Conservation (phyloP, 2,113 vertebrate genomes). For the Nothobranchius furzeri region DNA sequence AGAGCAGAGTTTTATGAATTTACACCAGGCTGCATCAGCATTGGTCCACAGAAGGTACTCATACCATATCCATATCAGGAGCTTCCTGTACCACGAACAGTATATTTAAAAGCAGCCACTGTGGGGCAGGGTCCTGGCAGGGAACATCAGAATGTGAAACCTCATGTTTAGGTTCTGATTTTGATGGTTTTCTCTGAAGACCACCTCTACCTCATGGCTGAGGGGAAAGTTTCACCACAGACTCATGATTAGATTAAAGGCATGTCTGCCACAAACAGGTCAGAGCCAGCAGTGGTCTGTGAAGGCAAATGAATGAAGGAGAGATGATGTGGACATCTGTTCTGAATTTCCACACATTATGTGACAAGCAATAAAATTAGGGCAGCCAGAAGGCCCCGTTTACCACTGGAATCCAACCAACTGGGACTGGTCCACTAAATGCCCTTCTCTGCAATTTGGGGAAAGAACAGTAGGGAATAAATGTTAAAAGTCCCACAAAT, state of each 20-base stretch:
- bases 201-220: conserved; percentile 8
- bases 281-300: conserved; percentile 36
- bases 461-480: too few relatives aligned
- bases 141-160: conserved; percentile 3
- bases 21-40: conserved; percentile 48
- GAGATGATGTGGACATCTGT: conserved; percentile 63
- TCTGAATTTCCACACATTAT: conserved; percentile 71
- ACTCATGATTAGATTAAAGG: conserved; percentile 43
- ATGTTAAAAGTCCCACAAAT: too few relatives aligned
- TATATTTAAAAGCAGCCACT: too few relatives aligned
- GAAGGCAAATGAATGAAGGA: conserved; percentile 22
- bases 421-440: conserved; percentile 15
- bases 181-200: not conserved
- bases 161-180: conserved; percentile 28
- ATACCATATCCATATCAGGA: not conserved
- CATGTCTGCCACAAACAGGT: conserved; percentile 56
- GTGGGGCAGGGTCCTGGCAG: not conserved
- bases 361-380: conserved; percentile 63
- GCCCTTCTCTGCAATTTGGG: not conserved
- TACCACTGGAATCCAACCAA: conserved; percentile 60
- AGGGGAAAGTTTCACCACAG: too few relatives aligned
- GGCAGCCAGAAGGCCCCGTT: conserved; percentile 44
- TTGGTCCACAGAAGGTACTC: not conserved
- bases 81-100: not conserved
- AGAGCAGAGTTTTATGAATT: conserved; percentile 44